Base-by-base conservation (phyloP, 2,888 invertebrate species). In the Trissolcus brochymenae region DNA sequence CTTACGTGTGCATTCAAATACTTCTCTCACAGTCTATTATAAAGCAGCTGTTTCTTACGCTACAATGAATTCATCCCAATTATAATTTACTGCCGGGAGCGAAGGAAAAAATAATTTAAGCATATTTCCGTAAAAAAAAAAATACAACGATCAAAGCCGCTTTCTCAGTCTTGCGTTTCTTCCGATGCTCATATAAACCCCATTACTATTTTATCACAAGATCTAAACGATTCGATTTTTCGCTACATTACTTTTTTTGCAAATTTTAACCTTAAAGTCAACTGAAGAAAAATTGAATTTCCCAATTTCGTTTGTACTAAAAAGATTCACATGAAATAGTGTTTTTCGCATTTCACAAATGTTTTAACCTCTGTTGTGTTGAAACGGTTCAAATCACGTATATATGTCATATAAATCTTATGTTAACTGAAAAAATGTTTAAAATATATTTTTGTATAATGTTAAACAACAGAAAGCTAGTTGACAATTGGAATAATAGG, bases 391-490 rank as follows among this genome's bases (percentile, higher is more conserved):
- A 70, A 57, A 61, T 50, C 35, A 56, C 50, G 16, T 56, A 62
- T 14, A 4, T 25, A 4, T 25, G 11, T 11, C 35, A 19, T 46
- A 56, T 29, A 55, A 51, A 56, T 53, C 49, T 60, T 50, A 74
- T 72, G 60, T 60, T 11, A 35, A 11, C 35, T 9, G 1, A 11
- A 35, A 35, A 35, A 7, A 0, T 35, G 35, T 11, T 35, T 35
- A 35, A 35, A n/a, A 41, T 14, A 55, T 50, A 53, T 68, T 53
- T 6, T 57, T 57, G 4, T 9, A 41, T 54, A 70, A 76, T 66
- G 25, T 46, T 59, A 76, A 65, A 65, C 65, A 70, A 60, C 55
- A 19, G 66, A 76, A 76, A 72, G 71, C 54, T 54, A 43, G 41
- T 53, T 46, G 53, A 7, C 14, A 67, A 59, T 50, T 13, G 14